Percentiles rank a stretch among this genome's conserved stretches.
These are phyloP conservation scores for Anthopleura sola DNA, from an alignment of 64 coral and sea anemone genomes.

Conservation along the genomic window DNA sequence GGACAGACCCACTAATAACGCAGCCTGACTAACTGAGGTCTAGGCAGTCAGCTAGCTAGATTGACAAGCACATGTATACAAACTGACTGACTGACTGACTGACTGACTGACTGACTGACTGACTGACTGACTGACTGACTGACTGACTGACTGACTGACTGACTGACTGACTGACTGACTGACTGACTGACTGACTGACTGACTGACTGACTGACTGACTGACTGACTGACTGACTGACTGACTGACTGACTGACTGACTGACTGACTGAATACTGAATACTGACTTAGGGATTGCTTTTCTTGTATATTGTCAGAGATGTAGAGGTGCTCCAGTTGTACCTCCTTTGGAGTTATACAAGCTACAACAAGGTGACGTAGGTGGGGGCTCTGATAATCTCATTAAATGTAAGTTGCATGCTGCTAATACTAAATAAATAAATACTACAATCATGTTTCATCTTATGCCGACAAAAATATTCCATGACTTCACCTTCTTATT, in stretches of 20 bases:
- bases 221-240: no score
- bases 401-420: not conserved
- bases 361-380: slow-evolving; percentile 63
- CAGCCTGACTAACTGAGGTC: no score
- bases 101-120: no score
- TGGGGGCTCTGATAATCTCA: slow-evolving; percentile 7
- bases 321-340: slow-evolving; percentile 49
- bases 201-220: no score
- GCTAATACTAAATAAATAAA: not conserved
- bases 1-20: no score
- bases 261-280: not conserved
- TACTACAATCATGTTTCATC: not conserved
- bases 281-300: not conserved
- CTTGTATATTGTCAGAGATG: not conserved
- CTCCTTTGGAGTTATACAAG: slow-evolving; percentile 92
- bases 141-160: no score
- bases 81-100: not conserved
- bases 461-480: not conserved
- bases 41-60: no score
- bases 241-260: not conserved
- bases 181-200: no score
- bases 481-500: not conserved
- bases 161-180: not conserved
- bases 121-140: no score
- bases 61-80: no score